phyloP scores from a whole-genome alignment of 2,113 vertebrate species.

The Aphelocoma coerulescens region DNA sequence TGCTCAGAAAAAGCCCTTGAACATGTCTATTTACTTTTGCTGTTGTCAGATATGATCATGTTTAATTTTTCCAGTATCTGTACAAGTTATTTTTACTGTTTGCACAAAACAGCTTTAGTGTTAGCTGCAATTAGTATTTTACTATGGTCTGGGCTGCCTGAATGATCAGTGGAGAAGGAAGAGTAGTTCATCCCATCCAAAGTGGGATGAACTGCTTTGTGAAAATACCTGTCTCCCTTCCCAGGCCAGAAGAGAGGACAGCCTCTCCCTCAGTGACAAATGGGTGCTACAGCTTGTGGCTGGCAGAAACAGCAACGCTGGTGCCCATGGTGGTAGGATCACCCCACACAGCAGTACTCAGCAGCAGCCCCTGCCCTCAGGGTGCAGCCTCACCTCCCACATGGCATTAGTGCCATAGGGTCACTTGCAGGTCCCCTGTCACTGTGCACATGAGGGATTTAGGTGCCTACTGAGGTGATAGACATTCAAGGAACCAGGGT shows the following conservation, averaged over 20 bases:
- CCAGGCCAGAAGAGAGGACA: not conserved
- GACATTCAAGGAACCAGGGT: not conserved
- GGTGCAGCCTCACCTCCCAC: accelerated
- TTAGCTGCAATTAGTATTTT: not conserved
- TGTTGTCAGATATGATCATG: not conserved
- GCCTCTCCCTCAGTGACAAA: not conserved
- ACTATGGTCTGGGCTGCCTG: not conserved
- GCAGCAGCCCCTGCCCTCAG: not conserved
- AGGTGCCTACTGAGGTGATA: not conserved
- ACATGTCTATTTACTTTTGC: not conserved
- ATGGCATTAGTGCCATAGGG: accelerated
- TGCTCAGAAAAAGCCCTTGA: not conserved
- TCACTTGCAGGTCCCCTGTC: too few relatives aligned
- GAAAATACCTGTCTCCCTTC: not conserved
- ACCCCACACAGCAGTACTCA: not conserved
- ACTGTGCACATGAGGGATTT: accelerated
- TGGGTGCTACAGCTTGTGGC: not conserved
- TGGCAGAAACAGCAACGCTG: not conserved
- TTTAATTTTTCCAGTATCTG: not conserved
- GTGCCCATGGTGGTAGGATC: not conserved
- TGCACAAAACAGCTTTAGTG: not conserved
- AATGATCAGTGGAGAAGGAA: not conserved
- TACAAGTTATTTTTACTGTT: not conserved
- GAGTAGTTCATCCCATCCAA: not conserved
- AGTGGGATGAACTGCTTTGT: not conserved